phyloP scores from a whole-genome alignment of 2,113 vertebrate species.

The Chascanopsetta lugubris region DNA sequence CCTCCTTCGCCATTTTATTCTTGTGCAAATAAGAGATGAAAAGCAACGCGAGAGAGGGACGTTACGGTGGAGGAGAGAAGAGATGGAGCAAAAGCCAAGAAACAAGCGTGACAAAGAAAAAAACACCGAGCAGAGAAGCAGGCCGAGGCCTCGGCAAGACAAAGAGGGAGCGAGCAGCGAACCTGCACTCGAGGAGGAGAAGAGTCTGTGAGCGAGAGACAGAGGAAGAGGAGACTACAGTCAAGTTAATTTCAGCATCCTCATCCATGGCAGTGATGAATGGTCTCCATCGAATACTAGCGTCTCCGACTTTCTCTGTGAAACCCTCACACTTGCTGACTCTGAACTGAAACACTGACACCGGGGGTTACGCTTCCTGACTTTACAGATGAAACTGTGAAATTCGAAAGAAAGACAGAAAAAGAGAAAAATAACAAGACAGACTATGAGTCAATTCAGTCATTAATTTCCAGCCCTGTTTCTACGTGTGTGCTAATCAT shows the following conservation, averaged over 20 bases:
- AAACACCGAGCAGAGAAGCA: slow-evolving; percentile 37
- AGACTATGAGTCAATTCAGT: slow-evolving; percentile 30
- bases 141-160: slow-evolving; percentile 49
- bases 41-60: slow-evolving; percentile 34
- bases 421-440: not conserved
- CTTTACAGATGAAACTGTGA: slow-evolving; percentile 20
- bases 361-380: slow-evolving; percentile 42
- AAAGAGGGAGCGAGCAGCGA: slow-evolving; percentile 43
- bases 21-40: slow-evolving; percentile 30
- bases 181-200: slow-evolving; percentile 27
- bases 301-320: slow-evolving; percentile 53
- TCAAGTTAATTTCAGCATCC: slow-evolving; percentile 76
- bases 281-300: slow-evolving; percentile 62
- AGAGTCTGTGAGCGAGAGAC: slow-evolving; percentile 43
- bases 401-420: slow-evolving; percentile 13
- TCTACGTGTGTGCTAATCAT: slow-evolving; percentile 30
- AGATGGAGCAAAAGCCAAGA: slow-evolving; percentile 34
- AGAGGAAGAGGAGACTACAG: slow-evolving; percentile 50
- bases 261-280: slow-evolving; percentile 76
- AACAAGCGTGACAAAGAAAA: not conserved
- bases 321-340: slow-evolving; percentile 46
- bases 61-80: slow-evolving; percentile 34
- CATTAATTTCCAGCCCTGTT: slow-evolving; percentile 40
- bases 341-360: slow-evolving; percentile 57
- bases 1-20: slow-evolving; percentile 50